Percentiles rank a stretch among this genome's conserved stretches.
phyloP scores from a whole-genome alignment of 1,140 invertebrate genomes.

The Mercenaria mercenaria region DNA sequence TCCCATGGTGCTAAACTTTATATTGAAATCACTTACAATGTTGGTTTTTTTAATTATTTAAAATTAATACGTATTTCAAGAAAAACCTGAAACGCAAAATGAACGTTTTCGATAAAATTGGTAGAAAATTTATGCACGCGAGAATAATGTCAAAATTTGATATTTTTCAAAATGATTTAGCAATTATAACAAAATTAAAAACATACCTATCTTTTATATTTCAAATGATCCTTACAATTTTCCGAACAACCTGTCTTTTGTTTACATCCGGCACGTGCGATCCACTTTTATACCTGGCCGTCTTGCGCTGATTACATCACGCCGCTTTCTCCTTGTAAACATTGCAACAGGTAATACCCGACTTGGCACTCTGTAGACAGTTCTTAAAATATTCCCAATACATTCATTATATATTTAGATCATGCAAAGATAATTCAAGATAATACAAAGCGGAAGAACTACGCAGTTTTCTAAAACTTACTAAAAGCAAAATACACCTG shows the following conservation, averaged over 20 bases:
- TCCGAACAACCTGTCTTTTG: neutral
- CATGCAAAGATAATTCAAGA: neutral
- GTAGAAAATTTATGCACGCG: no score
- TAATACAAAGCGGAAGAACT: neutral
- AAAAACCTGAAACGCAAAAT: no score
- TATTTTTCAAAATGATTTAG: no score
- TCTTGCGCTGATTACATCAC: neutral
- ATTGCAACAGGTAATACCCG: neutral
- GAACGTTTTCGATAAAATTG: no score
- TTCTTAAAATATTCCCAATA: neutral
- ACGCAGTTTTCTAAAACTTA: neutral
- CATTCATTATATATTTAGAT: constrained; percentile 7
- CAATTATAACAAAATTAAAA: no score
- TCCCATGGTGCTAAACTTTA: no score
- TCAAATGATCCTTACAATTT: neutral
- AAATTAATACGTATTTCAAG: no score
- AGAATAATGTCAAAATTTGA: no score
- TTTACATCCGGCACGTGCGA: constrained; percentile 41
- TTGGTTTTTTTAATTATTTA: no score
- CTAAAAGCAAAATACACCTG: neutral
- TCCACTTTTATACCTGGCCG: constrained; percentile 27
- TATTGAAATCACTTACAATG: no score
- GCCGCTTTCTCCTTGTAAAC: neutral
- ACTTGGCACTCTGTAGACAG: constrained; percentile 5
- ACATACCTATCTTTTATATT: neutral